Evolutionary conservation across 2,888 invertebrate genomes (phyloP), one percentile per base, ranked within the genome.

Genomic region (Julus scandinavius): DNA sequence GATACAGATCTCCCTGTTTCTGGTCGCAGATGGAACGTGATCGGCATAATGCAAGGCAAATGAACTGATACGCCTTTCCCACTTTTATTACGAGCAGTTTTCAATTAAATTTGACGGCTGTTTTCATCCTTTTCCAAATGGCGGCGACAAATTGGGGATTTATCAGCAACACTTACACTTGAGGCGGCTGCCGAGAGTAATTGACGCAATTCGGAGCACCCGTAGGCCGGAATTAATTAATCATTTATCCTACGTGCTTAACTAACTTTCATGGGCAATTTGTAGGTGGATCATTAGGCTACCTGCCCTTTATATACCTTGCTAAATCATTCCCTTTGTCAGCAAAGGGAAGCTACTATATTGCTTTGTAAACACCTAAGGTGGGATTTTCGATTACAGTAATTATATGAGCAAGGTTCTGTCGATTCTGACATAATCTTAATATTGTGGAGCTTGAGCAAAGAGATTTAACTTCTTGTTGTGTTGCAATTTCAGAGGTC

Each of bases 401-500:
- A 45, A 45, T 45, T 45, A 45, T 45, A 6, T 6, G 6, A 45
- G 2, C 41, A 45, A 45, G n/a, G n/a, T n/a, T n/a, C n/a, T n/a
- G n/a, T n/a, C n/a, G n/a, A n/a, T n/a, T n/a, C n/a, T n/a, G n/a
- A n/a, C n/a, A n/a, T n/a, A n/a, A n/a, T n/a, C n/a, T n/a, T n/a
- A n/a, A n/a, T n/a, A n/a, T n/a, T n/a, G n/a, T n/a, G n/a, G n/a
- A n/a, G n/a, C n/a, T n/a, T n/a, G n/a, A n/a, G n/a, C n/a, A 45
- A 45, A 17, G n/a, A 63, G 80, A 6, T 13, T 80, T 38, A 80
- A 13, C 11, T 0, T 80, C 11, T 80, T 80, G 2, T 80, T 38
- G 6, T 38, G 13, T 38, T 80, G 38, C 54, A 54, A n/a, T 29
- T 87, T 17, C 90, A 93, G 92, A 90, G 91, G 92, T 63, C 92